These are phyloP conservation scores for Amphiprion clarkii DNA, from an alignment of 2,797 vertebrate genomes.

Conservation along the genomic window DNA sequence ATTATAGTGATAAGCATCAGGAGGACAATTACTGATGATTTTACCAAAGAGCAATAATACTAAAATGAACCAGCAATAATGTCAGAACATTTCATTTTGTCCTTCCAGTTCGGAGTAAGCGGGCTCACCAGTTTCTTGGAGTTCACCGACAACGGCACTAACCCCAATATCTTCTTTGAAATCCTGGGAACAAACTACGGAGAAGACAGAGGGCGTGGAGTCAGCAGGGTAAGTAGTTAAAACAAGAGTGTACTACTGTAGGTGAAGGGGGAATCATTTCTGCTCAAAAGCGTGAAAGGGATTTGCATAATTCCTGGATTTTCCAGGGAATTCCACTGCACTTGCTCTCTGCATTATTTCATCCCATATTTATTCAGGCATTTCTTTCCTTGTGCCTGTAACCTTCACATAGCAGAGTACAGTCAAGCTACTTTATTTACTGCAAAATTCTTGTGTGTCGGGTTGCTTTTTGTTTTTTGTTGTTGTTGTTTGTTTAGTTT, in stretches of 20 bases:
- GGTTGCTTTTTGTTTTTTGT: neutral
- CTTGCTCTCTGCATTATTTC: constrained; percentile 46
- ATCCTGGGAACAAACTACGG: constrained; percentile 98
- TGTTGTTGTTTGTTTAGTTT: neutral
- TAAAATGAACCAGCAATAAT: neutral
- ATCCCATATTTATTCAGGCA: constrained; percentile 49
- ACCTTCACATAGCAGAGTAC: constrained; percentile 7
- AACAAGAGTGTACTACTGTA: constrained; percentile 29
- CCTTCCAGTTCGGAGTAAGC: constrained; percentile 90
- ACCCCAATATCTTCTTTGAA: constrained; percentile 98
- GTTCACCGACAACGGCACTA: constrained; percentile 94
- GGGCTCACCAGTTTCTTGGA: constrained; percentile 95
- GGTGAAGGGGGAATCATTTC: constrained; percentile 36
- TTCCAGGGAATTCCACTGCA: constrained; percentile 46
- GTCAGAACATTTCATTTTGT: constrained; percentile 3
- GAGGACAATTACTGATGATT: neutral
- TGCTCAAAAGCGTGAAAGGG: constrained; percentile 16
- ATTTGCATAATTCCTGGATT: constrained; percentile 66
- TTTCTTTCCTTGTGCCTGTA: constrained; percentile 35
- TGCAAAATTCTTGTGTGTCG: neutral
- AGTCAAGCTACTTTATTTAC: constrained; percentile 23
- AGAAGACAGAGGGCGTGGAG: constrained; percentile 95
- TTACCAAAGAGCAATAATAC: neutral
- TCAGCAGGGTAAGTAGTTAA: constrained; percentile 91
- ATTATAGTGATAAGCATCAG: neutral